Evolutionary conservation across 2,888 invertebrate species (phyloP).

Genomic region (Eutolmus rufibarbis): DNA sequence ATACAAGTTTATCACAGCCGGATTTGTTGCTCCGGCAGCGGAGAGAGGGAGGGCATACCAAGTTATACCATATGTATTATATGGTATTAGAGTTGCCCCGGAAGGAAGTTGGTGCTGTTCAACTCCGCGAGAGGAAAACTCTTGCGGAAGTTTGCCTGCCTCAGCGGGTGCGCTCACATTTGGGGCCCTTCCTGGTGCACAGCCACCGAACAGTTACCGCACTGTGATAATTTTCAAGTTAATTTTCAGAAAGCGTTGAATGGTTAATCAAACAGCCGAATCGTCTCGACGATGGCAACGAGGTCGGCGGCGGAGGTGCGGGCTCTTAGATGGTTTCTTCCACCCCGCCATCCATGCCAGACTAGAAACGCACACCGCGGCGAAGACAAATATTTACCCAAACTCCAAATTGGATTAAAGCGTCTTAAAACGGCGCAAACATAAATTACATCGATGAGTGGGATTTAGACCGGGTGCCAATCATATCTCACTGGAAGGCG

Average conservation of each 20-base stretch:
- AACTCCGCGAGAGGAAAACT: background rate
- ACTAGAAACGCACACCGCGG: background rate
- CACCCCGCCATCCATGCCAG: background rate
- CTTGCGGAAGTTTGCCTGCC: background rate
- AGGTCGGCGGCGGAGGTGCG: background rate
- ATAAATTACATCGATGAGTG: constrained; percentile 1
- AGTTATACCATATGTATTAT: background rate
- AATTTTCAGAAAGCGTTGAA: background rate
- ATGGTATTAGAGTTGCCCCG: background rate
- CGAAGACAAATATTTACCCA: background rate
- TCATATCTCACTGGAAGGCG: background rate
- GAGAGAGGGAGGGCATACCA: background rate
- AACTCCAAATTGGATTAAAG: constrained; percentile 10
- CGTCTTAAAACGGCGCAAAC: background rate
- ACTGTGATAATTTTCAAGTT: background rate
- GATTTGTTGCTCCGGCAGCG: background rate
- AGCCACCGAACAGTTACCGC: background rate
- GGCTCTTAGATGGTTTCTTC: background rate
- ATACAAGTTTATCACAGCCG: background rate
- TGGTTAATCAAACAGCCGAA: constrained; percentile 8
- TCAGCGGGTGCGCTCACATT: background rate
- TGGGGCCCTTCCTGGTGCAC: background rate
- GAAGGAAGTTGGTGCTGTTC: background rate
- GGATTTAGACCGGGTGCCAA: background rate
- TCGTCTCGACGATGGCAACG: background rate